Percentiles rank a stretch among this genome's conserved stretches.
These are phyloP conservation scores for Drosophila chauvacae DNA, from an alignment of 1,140 invertebrate genomes.

Conservation along the genomic window DNA sequence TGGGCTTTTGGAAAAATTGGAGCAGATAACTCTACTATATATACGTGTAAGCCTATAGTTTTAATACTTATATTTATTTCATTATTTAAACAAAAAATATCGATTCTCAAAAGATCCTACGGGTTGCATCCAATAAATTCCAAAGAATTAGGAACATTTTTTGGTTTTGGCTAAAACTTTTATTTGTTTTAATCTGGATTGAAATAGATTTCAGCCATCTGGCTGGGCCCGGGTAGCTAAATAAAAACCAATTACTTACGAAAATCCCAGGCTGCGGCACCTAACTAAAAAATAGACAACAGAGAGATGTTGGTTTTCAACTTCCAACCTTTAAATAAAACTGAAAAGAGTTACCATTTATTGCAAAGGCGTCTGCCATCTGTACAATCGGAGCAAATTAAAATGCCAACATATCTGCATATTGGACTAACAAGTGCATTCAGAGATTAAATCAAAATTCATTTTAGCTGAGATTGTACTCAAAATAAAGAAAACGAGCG, in stretches of 20 bases:
- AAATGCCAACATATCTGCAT: conserved; percentile 73
- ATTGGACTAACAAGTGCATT: conserved; percentile 48
- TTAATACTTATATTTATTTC: neutral
- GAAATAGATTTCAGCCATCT: conserved; percentile 7
- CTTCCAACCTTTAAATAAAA: conserved; percentile 59
- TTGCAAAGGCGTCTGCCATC: conserved; percentile 14
- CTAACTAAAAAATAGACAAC: conserved; percentile 51
- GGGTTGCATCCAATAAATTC: neutral
- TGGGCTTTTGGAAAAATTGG: no score
- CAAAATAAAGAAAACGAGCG: conserved; percentile 48
- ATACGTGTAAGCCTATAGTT: neutral
- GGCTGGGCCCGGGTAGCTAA: conserved; percentile 57
- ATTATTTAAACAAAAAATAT: neutral
- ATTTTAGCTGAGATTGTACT: conserved; percentile 70
- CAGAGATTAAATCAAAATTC: conserved; percentile 74
- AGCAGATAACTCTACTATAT: no score
- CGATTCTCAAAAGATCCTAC: neutral
- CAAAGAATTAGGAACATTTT: no score
- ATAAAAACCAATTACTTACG: conserved; percentile 75
- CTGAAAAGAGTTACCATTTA: conserved; percentile 14
- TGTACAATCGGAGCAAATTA: conserved; percentile 63
- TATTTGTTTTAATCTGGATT: conserved; percentile 3
- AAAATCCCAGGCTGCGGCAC: conserved; percentile 46
- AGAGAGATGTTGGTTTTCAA: conserved; percentile 63
- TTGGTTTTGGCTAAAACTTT: neutral